A percentile compares a stretch with the other conserved stretches of the same genome.
These are phyloP conservation scores for Theocolax elegans DNA, from an alignment of 1,140 invertebrate genomes.

Conservation along the genomic window DNA sequence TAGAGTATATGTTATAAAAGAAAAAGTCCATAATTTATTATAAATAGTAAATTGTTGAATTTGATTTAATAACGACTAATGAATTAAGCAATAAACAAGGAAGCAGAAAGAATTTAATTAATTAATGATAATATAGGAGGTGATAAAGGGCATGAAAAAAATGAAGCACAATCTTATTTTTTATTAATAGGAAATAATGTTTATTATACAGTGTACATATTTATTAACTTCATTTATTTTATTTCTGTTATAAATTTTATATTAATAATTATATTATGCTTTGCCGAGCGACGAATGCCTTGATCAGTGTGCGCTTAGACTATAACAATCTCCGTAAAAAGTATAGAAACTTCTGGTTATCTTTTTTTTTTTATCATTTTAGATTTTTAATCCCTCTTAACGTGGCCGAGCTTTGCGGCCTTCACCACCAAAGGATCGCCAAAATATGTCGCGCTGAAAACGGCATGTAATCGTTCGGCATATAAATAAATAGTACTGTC, in stretches of 20 bases:
- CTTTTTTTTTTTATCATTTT: conserved; percentile 59
- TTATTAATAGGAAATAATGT: conserved; percentile 69
- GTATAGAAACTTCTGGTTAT: conserved; percentile 67
- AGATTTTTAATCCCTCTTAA: conserved; percentile 45
- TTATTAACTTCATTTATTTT: conserved; percentile 68
- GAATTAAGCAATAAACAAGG: too few species aligned
- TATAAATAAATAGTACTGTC: conserved; percentile 67
- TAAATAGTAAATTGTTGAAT: too few species aligned
- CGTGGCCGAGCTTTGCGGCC: conserved; percentile 28
- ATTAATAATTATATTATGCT: conserved; percentile 67
- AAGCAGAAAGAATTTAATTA: too few species aligned
- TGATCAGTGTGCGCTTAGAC: conserved; percentile 66
- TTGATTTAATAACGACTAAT: too few species aligned
- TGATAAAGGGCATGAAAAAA: too few species aligned
- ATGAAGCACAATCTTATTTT: too few species aligned
- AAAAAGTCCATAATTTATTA: too few species aligned
- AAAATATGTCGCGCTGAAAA: conserved; percentile 40
- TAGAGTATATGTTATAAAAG: too few species aligned
- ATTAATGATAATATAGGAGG: too few species aligned
- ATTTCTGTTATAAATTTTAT: conserved; percentile 69
- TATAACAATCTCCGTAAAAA: conserved; percentile 68
- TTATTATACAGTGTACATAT: conserved; percentile 69
- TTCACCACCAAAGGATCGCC: conserved; percentile 53
- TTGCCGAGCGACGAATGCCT: conserved; percentile 67
- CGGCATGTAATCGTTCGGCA: conserved; percentile 62